Base-by-base conservation (phyloP, 2,888 invertebrate species). In the Ferrisia virgata region DNA sequence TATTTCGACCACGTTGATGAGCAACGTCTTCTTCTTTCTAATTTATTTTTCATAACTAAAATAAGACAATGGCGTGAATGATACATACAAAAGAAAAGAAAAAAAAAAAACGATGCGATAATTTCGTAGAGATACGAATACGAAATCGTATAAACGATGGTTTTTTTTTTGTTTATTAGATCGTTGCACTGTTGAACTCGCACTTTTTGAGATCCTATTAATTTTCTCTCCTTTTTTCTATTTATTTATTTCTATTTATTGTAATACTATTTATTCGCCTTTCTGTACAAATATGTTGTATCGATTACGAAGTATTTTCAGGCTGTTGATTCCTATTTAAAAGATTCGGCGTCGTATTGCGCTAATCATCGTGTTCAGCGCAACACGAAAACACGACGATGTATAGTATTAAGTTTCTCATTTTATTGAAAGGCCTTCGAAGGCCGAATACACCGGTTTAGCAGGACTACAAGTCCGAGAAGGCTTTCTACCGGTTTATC, bases 161-260 rank as follows among this genome's bases (percentile, higher is more conserved):
- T 43, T 43, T 47, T 72, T 9, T 33, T 18, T 25, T 72, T 72
- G 4, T 36, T 33, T 72, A 15, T 36, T 33, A 36, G 31, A 18
- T 18, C 36, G 72, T 33, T 72, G 33, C 36, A 72, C 72, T 72
- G 72, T 72, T 31, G 72, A 72, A 72, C 72, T 72, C 72, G 72
- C 72, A 72, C 72, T 72, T 72, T 47, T n/a, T 72, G 72, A 72
- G 72, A 72, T 72, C 31, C 36, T 72, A 72, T 72, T 72, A 72
- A 72, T 72, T 33, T 33, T 15, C 25, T n/a, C 8, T 8, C 18
- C 18, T 58, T n/a, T 69, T 69, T 31, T 69, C 15, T 69, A 18
- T 47, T 22, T 47, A 47, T 47, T 47, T 47, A 28, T 64, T 64
- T 43, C n/a, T 64, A 64, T 64, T 64, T 13, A 64, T 28, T 64